Conservation (phyloP, 2,797 vertebrate genomes). For the Scolopax rusticola region DNA sequence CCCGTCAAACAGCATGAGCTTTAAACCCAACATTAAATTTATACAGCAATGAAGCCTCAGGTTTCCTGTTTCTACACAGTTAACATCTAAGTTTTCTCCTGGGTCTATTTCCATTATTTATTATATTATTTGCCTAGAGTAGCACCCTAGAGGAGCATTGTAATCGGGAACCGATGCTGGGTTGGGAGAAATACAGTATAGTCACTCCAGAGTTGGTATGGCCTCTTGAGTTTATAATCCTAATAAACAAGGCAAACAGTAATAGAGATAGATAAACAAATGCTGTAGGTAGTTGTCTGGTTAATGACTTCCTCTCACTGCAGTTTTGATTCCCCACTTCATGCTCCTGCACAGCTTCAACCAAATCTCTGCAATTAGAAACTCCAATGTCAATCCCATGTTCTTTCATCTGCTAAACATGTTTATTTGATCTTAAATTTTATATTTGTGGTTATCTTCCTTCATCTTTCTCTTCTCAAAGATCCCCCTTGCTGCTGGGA, state of each 20-base stretch:
- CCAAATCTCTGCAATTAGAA: background rate
- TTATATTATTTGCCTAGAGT: slow-evolving; percentile 68
- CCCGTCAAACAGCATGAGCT: slow-evolving; percentile 43
- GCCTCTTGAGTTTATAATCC: slow-evolving; percentile 69
- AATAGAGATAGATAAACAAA: slow-evolving; percentile 64
- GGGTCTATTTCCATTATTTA: slow-evolving; percentile 65
- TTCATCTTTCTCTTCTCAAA: background rate
- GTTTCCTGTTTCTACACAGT: slow-evolving; percentile 61
- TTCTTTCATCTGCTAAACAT: rapidly evolving
- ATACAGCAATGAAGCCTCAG: slow-evolving; percentile 48
- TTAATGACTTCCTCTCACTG: slow-evolving; percentile 32
- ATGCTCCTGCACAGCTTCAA: background rate
- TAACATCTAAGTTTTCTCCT: slow-evolving; percentile 52
- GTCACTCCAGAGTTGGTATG: slow-evolving; percentile 12
- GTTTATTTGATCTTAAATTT: background rate
- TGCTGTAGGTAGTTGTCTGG: slow-evolving; percentile 14
- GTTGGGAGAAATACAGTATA: slow-evolving; percentile 44
- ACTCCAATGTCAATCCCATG: background rate
- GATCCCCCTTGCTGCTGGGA: background rate
- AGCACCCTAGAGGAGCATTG: slow-evolving; percentile 54
- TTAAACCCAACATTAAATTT: slow-evolving; percentile 65
- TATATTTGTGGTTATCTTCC: background rate
- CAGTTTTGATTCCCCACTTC: background rate
- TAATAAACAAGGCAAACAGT: slow-evolving; percentile 65
- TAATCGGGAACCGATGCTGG: slow-evolving; percentile 51